phyloP scores from a whole-genome alignment of 2,888 invertebrate species.

The Diabrotica balteata region DNA sequence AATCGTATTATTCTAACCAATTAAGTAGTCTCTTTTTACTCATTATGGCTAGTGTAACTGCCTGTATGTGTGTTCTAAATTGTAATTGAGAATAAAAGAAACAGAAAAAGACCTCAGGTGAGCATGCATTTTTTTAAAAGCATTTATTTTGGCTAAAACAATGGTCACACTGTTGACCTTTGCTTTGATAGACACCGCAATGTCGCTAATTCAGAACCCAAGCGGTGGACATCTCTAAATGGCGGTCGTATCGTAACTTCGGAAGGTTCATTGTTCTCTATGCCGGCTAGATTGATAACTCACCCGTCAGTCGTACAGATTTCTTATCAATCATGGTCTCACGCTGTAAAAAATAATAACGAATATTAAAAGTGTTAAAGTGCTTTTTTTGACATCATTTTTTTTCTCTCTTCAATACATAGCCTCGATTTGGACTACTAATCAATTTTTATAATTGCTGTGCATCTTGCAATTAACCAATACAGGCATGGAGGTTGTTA shows the following conservation, averaged over 20 bases:
- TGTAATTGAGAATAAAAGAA: slow-evolving; percentile 25
- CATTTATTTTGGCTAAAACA: slow-evolving; percentile 42
- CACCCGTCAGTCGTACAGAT: slow-evolving; percentile 45
- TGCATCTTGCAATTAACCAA: slow-evolving; percentile 39
- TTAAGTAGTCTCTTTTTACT: slow-evolving; percentile 59
- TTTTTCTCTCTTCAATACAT: neutral
- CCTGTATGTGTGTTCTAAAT: slow-evolving; percentile 41
- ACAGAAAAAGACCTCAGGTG: slow-evolving; percentile 29
- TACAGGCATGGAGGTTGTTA: slow-evolving; percentile 7
- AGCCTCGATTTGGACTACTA: slow-evolving; percentile 42
- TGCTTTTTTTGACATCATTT: neutral
- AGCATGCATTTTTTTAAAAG: slow-evolving; percentile 27
- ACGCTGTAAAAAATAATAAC: slow-evolving; percentile 26
- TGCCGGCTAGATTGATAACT: slow-evolving; percentile 56
- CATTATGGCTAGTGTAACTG: slow-evolving; percentile 51
- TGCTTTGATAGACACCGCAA: slow-evolving; percentile 54
- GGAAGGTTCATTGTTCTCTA: slow-evolving; percentile 64
- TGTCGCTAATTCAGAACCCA: slow-evolving; percentile 60
- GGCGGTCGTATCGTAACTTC: slow-evolving; percentile 62
- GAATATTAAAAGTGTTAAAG: slow-evolving; percentile 17
- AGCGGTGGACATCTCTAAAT: slow-evolving; percentile 64
- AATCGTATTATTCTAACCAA: slow-evolving; percentile 63
- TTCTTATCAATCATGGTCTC: slow-evolving; percentile 45
- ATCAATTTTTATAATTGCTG: slow-evolving; percentile 57
- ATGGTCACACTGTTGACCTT: slow-evolving; percentile 52